Percentiles rank a stretch among this genome's conserved stretches.
Conservation (phyloP, 1,140 invertebrate species). For the Oncopodura yosiiana region DNA sequence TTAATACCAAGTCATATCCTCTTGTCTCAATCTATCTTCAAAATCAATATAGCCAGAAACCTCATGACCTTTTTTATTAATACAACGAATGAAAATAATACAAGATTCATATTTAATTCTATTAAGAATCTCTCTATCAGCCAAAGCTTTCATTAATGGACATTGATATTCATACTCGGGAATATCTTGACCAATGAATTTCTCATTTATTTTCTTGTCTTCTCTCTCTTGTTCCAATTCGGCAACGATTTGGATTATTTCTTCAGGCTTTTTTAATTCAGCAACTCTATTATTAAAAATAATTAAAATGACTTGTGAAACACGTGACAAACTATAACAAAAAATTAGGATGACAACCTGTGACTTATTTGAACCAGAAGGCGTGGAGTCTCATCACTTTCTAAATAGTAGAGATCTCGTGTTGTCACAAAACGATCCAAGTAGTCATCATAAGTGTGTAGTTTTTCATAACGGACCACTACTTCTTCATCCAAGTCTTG, state of each 20-base stretch:
- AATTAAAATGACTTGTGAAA: neutral
- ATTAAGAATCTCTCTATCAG: conserved; percentile 12
- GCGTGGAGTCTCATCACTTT: conserved; percentile 21
- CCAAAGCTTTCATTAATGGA: conserved; percentile 23
- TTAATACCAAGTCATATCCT: conserved; percentile 6
- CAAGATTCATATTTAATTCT: conserved; percentile 11
- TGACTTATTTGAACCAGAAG: conserved; percentile 19
- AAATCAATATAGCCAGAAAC: conserved; percentile 30
- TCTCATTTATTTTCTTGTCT: conserved; percentile 9
- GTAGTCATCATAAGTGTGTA: conserved; percentile 22
- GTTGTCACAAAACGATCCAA: conserved; percentile 23
- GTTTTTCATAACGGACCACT: conserved; percentile 13
- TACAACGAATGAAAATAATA: conserved; percentile 21
- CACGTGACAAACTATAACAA: too few species aligned
- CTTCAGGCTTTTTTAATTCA: conserved; percentile 11
- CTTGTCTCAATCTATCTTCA: conserved; percentile 7
- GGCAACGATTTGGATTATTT: conserved; percentile 13
- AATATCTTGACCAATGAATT: neutral
- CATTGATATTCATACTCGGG: neutral
- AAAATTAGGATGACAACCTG: too few species aligned
- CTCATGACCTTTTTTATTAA: conserved; percentile 24
- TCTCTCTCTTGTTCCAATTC: neutral
- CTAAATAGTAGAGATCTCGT: conserved; percentile 20
- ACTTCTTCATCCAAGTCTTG: too few species aligned
- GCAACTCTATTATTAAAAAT: conserved; percentile 11